Evolutionary conservation across 2,888 invertebrate species (phyloP), one percentile per base, ranked within the genome.

Genomic region (Megamerina dolium): DNA sequence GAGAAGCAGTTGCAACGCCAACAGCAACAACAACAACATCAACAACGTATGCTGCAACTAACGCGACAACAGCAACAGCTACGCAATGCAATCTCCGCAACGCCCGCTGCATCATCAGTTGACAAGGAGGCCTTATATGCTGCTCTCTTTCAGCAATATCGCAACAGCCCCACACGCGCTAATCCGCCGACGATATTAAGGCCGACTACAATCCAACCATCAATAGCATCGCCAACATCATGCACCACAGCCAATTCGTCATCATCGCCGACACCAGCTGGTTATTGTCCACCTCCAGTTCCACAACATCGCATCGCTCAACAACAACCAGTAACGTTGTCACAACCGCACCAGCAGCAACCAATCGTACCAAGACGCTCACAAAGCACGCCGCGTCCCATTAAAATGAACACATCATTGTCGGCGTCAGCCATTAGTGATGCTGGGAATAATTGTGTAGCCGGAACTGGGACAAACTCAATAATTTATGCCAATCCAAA

Each of bases 81-180:
- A 39, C 60, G 64, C 19, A 60, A 60, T 34, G 64, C 61, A 2
- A 64, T 61, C 14, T 58, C 59, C 26, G 46, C 41, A n/a, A 17
- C 35, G 5, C 32, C 29, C 23, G 17, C 40, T 16, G 23, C 40
- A 29, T 4, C 48, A 37, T 20, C 45, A 29, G 52, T 56, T 3
- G 66, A 70, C 18, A 70, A 69, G 43, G 70, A 70, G 37, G 57
- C 63, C 2, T 54, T 69, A 2, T 70, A 69, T 49, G 68, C 66
- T 1, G 63, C 68, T 4, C 41, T 69, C 9, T 63, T 70, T 47
- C 67, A 67, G 37, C 68, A 69, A 39, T 70, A 66, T 38, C 54
- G 68, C 10, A 63, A 62, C 27, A 68, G 65, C 48, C 65, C 69
- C 4, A 64, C 60, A 2, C 53, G 56, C 19, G 13, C 45, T 1